These are phyloP conservation scores for Lethocerus indicus DNA, from an alignment of 1,140 invertebrate species.

Conservation along the genomic window DNA sequence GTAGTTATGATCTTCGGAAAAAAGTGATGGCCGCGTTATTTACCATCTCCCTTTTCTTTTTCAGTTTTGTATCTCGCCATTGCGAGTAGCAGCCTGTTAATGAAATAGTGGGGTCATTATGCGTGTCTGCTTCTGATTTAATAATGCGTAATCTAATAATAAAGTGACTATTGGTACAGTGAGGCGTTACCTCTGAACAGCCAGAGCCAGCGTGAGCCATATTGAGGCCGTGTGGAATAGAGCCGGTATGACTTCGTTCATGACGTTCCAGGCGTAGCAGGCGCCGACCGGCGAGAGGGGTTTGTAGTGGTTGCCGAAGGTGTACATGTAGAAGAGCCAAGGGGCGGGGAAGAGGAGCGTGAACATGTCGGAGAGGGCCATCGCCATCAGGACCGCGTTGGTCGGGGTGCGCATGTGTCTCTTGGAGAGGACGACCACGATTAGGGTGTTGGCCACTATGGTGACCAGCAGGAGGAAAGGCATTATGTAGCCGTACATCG, in stretches of 20 bases:
- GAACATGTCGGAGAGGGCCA: slow-evolving; percentile 86
- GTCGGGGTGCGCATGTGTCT: slow-evolving; percentile 51
- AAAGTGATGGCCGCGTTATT: too few relatives aligned
- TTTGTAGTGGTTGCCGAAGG: slow-evolving; percentile 67
- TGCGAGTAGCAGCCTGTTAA: too few relatives aligned
- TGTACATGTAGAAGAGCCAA: slow-evolving; percentile 79
- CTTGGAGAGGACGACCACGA: slow-evolving; percentile 59
- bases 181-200: slow-evolving; percentile 47
- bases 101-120: too few relatives aligned
- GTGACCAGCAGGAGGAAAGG: slow-evolving; percentile 74
- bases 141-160: too few relatives aligned
- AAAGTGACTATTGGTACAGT: too few relatives aligned
- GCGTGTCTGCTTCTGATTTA: too few relatives aligned
- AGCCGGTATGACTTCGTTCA: slow-evolving; percentile 71
- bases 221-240: slow-evolving; percentile 86
- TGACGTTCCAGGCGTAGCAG: slow-evolving; percentile 60
- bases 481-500: slow-evolving; percentile 56
- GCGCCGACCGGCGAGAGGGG: slow-evolving; percentile 49
- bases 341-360: slow-evolving; percentile 77
- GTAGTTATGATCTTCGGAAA: too few relatives aligned
- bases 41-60: too few relatives aligned
- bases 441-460: slow-evolving; percentile 76
- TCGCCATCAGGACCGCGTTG: slow-evolving; percentile 50
- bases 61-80: too few relatives aligned
- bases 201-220: slow-evolving; percentile 73